Evolutionary conservation across 2,797 vertebrate genomes (phyloP).

Genomic region (Gallinago stenura): DNA sequence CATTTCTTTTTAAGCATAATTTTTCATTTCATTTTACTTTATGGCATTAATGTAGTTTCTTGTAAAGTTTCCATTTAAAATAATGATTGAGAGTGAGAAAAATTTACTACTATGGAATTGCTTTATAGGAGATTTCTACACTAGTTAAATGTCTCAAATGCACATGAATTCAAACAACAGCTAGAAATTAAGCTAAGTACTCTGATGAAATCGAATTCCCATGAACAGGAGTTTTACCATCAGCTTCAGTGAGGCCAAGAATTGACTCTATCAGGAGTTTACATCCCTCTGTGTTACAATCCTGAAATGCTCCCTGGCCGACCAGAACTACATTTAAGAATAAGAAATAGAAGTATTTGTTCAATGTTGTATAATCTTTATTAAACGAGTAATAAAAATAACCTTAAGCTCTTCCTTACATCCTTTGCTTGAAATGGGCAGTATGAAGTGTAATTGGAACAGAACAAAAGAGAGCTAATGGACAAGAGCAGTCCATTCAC

Average conservation of each 20-base stretch:
- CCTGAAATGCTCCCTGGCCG: not conserved
- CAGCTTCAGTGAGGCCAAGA: not conserved
- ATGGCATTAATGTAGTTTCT: not conserved
- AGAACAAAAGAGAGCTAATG: not conserved
- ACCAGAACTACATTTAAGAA: not conserved
- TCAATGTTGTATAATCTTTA: not conserved
- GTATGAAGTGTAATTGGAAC: not conserved
- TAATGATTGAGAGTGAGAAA: not conserved
- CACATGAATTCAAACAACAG: not conserved
- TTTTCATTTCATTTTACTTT: slow-evolving; percentile 22
- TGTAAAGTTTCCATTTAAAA: slow-evolving; percentile 11
- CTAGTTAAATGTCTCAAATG: not conserved
- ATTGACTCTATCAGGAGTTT: not conserved
- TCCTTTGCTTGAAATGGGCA: not conserved
- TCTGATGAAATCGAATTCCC: not conserved
- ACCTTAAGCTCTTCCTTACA: not conserved
- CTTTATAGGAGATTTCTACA: not conserved
- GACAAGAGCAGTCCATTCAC: not conserved
- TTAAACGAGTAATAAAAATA: not conserved
- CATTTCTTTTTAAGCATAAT: not conserved
- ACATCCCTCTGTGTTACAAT: not conserved
- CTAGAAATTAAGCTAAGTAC: not conserved
- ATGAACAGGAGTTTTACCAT: not conserved
- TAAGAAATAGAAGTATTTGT: not conserved
- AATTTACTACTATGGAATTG: not conserved